These are phyloP conservation scores for Muschampia plurimacula DNA, from an alignment of 2,888 invertebrate species.

Conservation along the genomic window DNA sequence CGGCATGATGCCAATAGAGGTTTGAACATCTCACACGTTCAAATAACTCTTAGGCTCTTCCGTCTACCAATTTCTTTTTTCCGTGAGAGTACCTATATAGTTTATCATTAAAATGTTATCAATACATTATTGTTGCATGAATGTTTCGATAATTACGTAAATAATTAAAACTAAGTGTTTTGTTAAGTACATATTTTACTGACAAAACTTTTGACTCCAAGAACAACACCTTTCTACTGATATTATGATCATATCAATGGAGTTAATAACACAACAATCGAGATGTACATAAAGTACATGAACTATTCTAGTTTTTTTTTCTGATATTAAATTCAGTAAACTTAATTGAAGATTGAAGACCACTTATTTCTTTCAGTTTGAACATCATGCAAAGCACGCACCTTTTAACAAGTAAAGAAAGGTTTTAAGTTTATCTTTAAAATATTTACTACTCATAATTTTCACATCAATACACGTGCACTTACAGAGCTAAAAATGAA, in stretches of 20 bases:
- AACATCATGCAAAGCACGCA: neutral
- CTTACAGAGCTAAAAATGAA: neutral
- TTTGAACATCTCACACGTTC: no score
- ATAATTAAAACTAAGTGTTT: neutral
- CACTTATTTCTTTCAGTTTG: neutral
- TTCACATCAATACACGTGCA: neutral
- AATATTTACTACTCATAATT: neutral
- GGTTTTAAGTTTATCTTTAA: neutral
- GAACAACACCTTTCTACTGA: no score
- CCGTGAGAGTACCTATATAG: no score
- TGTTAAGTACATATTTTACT: neutral
- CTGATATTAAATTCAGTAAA: neutral
- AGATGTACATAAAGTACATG: no score
- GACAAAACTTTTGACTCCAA: no score
- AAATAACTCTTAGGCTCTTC: no score
- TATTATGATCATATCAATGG: no score
- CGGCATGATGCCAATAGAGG: no score
- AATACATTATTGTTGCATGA: neutral
- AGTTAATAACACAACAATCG: no score
- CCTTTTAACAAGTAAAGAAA: neutral
- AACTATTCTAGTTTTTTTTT: no score
- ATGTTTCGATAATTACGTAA: neutral
- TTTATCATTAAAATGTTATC: neutral
- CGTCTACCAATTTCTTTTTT: no score
- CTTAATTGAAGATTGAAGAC: neutral